Evolutionary conservation across 1,140 invertebrate species (phyloP), one percentile per base, ranked within the genome.

Genomic region (Pseudomyrmex dendroicus): DNA sequence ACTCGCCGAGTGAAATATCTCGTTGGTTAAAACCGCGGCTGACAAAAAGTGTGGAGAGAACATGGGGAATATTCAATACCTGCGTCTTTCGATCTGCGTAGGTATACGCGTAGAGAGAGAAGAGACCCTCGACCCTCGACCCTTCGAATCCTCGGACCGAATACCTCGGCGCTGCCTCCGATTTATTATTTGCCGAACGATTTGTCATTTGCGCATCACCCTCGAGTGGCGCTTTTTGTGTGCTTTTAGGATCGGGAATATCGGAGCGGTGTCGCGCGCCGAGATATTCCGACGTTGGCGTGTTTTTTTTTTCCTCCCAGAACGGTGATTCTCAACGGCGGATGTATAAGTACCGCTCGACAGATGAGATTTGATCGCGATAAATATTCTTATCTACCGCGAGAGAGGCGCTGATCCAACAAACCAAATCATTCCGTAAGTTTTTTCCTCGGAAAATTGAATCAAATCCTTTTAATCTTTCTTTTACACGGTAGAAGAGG

Each of bases 171-270:
- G 35, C 70, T 66, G 46, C 46, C 83, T 57, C 56, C 54, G 86
- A 88, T 86, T 88, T 87, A 88, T 88, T 88, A 86, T 88, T 88
- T 82, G 86, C 82, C 57, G 46, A 84, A 64, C 85, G 86, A 88
- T 88, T 88, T 87, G 85, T 88, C 86, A 87, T 88, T 88, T 84
- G 85, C 85, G 82, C 85, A 59, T 83, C 78, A 74, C 72, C 84
- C 85, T 87, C 86, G 67, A 87, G 73, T 67, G 61, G 63, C 10
- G 52, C 52, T 86, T 84, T 86, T 84, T 86, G 85, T 87, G 82
- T 87, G 57, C 86, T 25, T 56, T 87, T 70, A 64, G 76, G 86
- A 88, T 88, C 82, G 85, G 35, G 84, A 74, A 87, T 88, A 77
- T 84, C 74, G 73, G 56, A n/a, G 64, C 59, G 35, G 10, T 73